phyloP scores from a whole-genome alignment of 37 sponge, comb jelly and placozoan species.

The Amphimedon queenslandica region DNA sequence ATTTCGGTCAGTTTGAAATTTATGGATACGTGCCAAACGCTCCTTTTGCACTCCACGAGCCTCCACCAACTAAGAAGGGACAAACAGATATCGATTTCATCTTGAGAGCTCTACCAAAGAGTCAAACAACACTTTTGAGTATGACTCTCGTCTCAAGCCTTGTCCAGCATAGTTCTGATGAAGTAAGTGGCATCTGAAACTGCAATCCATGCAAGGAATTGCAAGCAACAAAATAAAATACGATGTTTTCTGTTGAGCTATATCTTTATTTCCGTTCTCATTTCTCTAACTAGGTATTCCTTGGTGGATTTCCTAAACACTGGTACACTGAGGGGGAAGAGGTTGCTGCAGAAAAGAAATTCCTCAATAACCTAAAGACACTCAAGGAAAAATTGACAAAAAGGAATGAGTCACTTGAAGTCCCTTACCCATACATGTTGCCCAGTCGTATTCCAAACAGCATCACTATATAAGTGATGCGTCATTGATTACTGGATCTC shows the following conservation, averaged over 20 bases:
- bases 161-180: conserved; percentile 33
- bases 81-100: conserved; percentile 18
- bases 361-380: conserved; percentile 7
- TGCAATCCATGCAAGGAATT: neutral
- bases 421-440: conserved; percentile 51
- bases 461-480: conserved; percentile 35
- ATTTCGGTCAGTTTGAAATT: conserved; percentile 68
- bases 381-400: conserved; percentile 13
- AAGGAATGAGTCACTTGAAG: conserved; percentile 42
- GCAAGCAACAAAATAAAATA: neutral
- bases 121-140: neutral
- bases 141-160: conserved; percentile 12
- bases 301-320: neutral
- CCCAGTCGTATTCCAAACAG: conserved; percentile 33
- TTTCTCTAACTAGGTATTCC: conserved; percentile 8
- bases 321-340: conserved; percentile 3
- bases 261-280: too few relatives aligned
- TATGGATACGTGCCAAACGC: conserved; percentile 75
- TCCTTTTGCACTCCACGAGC: conserved; percentile 29
- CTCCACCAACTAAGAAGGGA: conserved; percentile 58
- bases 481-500: too few relatives aligned
- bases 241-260: neutral
- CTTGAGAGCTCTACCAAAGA: conserved; percentile 41
- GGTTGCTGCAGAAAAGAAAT: neutral
- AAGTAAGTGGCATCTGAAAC: conserved; percentile 6